phyloP scores from a whole-genome alignment of 2,888 invertebrate species.

The Orchesellides sinensis region DNA sequence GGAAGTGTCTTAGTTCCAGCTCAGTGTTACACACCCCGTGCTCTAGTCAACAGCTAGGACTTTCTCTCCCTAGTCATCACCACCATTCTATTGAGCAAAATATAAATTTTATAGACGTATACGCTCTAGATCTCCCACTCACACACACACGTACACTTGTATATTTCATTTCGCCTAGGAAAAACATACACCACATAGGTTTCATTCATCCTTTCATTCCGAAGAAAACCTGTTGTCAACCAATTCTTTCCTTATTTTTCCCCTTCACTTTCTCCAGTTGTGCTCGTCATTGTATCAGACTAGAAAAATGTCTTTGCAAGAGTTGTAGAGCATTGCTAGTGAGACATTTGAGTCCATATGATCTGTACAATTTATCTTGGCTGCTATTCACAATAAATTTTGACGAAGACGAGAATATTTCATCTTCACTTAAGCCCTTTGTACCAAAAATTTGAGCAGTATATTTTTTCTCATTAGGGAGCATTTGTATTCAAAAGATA shows the following conservation, averaged over 20 bases:
- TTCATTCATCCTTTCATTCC: constrained; percentile 46
- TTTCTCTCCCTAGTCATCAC: constrained; percentile 31
- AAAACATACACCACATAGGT: constrained; percentile 21
- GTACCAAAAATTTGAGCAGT: no score
- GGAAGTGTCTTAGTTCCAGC: constrained; percentile 18
- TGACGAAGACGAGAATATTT: no score
- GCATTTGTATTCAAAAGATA: no score
- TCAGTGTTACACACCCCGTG: constrained; percentile 63
- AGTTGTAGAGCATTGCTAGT: not conserved
- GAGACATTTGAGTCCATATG: no score
- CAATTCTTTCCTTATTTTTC: not conserved
- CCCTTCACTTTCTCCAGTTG: not conserved
- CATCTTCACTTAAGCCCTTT: no score
- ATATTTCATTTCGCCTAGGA: not conserved
- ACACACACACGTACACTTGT: constrained; percentile 15
- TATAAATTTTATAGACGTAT: constrained; percentile 21
- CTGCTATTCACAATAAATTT: no score
- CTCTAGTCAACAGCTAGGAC: constrained; percentile 50
- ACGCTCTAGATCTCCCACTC: no score
- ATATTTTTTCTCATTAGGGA: no score
- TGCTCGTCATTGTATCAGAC: constrained; percentile 35
- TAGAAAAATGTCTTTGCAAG: not conserved
- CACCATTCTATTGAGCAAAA: not conserved
- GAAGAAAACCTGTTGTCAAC: constrained; percentile 54
- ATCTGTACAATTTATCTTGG: no score